Conservation (phyloP, 2,888 invertebrate species). For the Lymantria monacha region DNA sequence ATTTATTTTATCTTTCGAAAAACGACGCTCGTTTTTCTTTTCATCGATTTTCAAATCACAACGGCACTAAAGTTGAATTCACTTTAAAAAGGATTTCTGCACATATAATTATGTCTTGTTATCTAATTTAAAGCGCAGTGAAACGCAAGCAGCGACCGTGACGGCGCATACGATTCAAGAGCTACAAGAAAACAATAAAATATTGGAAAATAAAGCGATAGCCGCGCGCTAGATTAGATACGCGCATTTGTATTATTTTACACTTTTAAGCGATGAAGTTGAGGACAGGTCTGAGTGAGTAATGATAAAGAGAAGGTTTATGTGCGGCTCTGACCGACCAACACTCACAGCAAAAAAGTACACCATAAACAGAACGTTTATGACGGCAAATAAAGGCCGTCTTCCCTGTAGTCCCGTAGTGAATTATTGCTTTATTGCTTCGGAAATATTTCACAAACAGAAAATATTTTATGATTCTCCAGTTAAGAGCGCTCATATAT, state of each 20-base stretch:
- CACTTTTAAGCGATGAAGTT: slow-evolving; percentile 28
- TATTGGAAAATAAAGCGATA: slow-evolving; percentile 32
- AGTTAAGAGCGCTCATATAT: slow-evolving; percentile 79
- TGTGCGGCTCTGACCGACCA: slow-evolving; percentile 56
- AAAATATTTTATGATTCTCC: slow-evolving; percentile 82
- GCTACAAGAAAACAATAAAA: slow-evolving; percentile 31
- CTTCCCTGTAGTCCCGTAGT: slow-evolving; percentile 80
- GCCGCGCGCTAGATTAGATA: slow-evolving; percentile 19
- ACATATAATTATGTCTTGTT: not conserved
- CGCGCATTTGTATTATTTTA: slow-evolving; percentile 17
- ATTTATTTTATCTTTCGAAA: no score
- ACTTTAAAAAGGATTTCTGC: no score
- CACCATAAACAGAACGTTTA: slow-evolving; percentile 79
- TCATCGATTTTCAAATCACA: no score
- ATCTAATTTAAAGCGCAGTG: slow-evolving; percentile 4
- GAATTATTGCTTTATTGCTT: slow-evolving; percentile 83
- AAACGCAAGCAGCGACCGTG: slow-evolving; percentile 11
- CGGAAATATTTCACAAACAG: slow-evolving; percentile 83
- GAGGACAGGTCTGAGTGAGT: slow-evolving; percentile 55
- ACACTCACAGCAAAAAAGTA: slow-evolving; percentile 65
- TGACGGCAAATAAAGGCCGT: slow-evolving; percentile 80
- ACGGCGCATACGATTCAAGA: slow-evolving; percentile 24
- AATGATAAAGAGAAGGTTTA: slow-evolving; percentile 66
- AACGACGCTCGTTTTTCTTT: no score
- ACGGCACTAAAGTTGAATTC: no score